These are phyloP conservation scores for Cosmia pyralina DNA, from an alignment of 2,888 invertebrate species.

Conservation along the genomic window DNA sequence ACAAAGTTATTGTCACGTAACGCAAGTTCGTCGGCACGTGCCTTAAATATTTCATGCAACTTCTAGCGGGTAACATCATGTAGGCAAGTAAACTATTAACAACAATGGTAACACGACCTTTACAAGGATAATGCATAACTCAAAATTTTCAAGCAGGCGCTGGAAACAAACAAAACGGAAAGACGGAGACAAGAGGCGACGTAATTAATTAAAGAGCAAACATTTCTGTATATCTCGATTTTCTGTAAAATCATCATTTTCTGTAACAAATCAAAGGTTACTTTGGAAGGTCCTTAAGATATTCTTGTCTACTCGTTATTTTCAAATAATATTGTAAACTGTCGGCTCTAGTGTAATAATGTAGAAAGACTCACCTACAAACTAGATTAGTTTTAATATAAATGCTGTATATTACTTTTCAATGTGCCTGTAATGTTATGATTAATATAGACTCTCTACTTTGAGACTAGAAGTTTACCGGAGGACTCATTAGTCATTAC, in stretches of 20 bases:
- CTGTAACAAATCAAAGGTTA: constrained; percentile 34
- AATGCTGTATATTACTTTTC: constrained; percentile 3
- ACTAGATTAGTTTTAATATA: constrained; percentile 14
- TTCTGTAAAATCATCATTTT: constrained; percentile 41
- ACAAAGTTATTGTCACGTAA: constrained; percentile 59
- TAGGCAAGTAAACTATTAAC: constrained; percentile 31
- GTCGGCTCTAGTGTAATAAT: not conserved
- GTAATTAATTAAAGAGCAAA: constrained; percentile 46
- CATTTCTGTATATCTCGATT: constrained; percentile 11
- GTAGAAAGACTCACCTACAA: not conserved
- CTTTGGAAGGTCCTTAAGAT: constrained; percentile 12
- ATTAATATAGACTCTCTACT: constrained; percentile 13
- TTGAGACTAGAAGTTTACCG: constrained; percentile 33
- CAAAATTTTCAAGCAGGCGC: constrained; percentile 14
- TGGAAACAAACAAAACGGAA: constrained; percentile 28
- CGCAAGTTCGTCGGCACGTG: constrained; percentile 54
- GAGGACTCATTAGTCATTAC: constrained; percentile 29
- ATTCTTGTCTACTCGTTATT: constrained; percentile 12
- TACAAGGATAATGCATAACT: constrained; percentile 33
- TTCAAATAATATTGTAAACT: constrained; percentile 18
- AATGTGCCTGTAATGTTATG: constrained; percentile 14
- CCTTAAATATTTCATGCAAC: constrained; percentile 55
- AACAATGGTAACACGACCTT: constrained; percentile 26
- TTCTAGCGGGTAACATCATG: constrained; percentile 39
- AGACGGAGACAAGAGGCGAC: constrained; percentile 8